These are phyloP conservation scores for Vulpes ferrilata DNA, from an alignment of 2,113 vertebrate species.

Conservation along the genomic window DNA sequence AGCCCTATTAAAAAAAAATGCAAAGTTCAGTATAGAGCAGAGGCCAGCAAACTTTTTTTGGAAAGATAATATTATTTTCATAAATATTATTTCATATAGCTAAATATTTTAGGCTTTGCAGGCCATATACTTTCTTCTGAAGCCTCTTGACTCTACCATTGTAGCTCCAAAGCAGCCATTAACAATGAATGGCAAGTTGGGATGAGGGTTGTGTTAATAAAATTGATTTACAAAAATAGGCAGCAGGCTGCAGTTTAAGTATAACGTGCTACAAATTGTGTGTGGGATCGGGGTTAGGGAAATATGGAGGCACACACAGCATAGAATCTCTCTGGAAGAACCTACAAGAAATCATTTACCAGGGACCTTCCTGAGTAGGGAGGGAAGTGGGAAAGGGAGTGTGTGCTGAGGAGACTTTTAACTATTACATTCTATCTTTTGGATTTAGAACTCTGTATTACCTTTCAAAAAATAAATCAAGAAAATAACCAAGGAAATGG, in stretches of 20 bases:
- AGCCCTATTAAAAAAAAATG: not conserved
- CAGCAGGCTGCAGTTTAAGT: not conserved
- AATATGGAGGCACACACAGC: not conserved
- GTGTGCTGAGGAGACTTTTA: not conserved
- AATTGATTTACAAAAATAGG: not conserved
- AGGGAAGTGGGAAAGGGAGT: not conserved
- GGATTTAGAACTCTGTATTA: not conserved
- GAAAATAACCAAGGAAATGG: conserved; percentile 4
- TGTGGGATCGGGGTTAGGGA: not conserved
- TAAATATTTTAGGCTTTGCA: not conserved
- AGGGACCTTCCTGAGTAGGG: not conserved
- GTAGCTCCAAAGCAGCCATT: not conserved
- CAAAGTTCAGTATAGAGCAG: not conserved
- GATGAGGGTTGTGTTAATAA: not conserved
- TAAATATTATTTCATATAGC: conserved; percentile 40
- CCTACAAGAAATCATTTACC: not conserved
- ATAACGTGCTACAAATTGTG: not conserved
- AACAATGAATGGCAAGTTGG: not conserved
- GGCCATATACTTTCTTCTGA: too few relatives aligned
- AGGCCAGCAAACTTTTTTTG: not conserved
- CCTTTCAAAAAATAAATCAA: not conserved
- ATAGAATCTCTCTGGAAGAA: not conserved
- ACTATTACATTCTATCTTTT: not conserved
- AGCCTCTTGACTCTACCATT: not conserved
- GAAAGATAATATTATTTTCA: not conserved